Evolutionary conservation across 2,113 vertebrate species (phyloP).

Genomic region (Scomber scombrus): DNA sequence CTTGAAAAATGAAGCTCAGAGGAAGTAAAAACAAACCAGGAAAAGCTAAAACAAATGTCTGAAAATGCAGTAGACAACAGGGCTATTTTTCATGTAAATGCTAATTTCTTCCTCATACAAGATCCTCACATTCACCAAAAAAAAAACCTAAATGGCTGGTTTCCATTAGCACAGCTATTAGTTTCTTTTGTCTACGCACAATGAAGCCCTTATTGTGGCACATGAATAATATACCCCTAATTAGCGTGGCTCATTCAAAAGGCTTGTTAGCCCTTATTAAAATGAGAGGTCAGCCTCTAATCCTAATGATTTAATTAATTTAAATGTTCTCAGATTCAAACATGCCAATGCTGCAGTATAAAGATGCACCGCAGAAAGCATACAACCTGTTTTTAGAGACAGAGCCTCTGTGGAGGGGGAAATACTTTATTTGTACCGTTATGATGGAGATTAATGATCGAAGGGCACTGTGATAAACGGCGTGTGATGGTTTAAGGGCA

Average conservation of each 20-base stretch:
- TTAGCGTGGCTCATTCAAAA: constrained; percentile 71
- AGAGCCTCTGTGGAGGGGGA: not conserved
- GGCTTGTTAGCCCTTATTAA: constrained; percentile 74
- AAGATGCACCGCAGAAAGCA: not conserved
- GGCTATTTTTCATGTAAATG: too few relatives aligned
- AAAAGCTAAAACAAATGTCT: not conserved
- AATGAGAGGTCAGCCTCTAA: constrained; percentile 69
- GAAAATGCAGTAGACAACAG: not conserved
- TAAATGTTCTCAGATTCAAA: constrained; percentile 52
- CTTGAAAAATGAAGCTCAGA: too few relatives aligned
- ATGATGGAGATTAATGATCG: too few relatives aligned
- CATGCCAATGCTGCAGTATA: not conserved
- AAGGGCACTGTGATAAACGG: not conserved
- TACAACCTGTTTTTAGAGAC: not conserved
- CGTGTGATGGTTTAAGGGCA: not conserved
- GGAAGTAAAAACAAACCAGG: not conserved
- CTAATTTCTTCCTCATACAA: not conserved
- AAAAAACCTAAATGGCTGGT: not conserved
- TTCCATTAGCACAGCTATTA: constrained; percentile 39
- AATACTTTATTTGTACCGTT: not conserved
- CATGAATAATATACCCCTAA: constrained; percentile 59
- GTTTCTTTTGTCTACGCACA: constrained; percentile 48
- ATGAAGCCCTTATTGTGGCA: constrained; percentile 47
- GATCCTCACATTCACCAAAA: not conserved
- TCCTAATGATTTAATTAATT: constrained; percentile 82